Conservation (phyloP, 2,113 vertebrate species). For the Sorex fumeus region DNA sequence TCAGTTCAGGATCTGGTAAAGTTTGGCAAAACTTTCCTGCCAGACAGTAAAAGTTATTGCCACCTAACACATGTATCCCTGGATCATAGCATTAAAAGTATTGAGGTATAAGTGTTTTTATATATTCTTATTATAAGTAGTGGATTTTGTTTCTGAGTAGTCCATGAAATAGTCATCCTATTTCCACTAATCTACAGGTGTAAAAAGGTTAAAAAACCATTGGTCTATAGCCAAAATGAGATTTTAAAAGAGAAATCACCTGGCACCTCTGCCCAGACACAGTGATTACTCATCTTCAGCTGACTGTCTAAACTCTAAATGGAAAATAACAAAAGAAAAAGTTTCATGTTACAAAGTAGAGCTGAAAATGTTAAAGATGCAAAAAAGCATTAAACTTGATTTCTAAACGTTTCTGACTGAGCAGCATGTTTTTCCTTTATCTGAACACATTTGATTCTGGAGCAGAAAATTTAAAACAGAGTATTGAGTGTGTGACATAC, state of each 20-base stretch:
- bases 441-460: constrained; percentile 68
- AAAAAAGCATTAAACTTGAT: constrained; percentile 72
- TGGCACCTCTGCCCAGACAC: neutral
- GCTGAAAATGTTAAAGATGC: constrained; percentile 47
- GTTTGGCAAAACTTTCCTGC: no score
- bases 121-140: no score
- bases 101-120: no score
- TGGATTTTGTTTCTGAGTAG: no score
- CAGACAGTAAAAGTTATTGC: no score
- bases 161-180: no score
- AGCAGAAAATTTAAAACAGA: constrained; percentile 76
- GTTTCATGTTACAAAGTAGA: constrained; percentile 58
- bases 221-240: neutral
- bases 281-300: constrained; percentile 42
- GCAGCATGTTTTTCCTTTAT: constrained; percentile 71
- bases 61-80: no score
- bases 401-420: constrained; percentile 68
- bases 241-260: constrained; percentile 38
- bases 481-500: constrained; percentile 80
- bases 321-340: neutral
- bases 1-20: no score
- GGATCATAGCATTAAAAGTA: no score
- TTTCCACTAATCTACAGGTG: no score
- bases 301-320: constrained; percentile 72
- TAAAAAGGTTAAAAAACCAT: no score